Conservation (phyloP, 2,113 vertebrate species). For the Craseonycteris thonglongyai region DNA sequence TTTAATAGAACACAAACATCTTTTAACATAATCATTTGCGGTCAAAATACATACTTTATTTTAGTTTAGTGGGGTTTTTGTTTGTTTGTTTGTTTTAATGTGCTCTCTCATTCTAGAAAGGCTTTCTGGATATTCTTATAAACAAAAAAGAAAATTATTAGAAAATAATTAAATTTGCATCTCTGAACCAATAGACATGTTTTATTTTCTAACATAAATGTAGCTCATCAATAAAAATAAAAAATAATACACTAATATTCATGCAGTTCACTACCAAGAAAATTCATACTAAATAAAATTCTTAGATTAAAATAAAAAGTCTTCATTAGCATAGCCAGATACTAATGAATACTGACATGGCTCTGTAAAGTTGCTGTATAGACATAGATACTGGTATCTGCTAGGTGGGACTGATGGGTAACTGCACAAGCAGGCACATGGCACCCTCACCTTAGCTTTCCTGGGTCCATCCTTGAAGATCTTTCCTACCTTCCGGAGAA, state of each 20-base stretch:
- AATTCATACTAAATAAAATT: neutral
- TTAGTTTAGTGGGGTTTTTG: too few relatives aligned
- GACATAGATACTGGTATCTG: neutral
- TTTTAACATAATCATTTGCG: neutral
- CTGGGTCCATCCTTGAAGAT: neutral
- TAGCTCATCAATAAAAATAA: neutral
- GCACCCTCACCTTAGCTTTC: neutral
- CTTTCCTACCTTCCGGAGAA: neutral
- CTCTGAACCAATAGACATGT: neutral
- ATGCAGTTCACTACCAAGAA: neutral
- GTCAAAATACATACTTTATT: neutral
- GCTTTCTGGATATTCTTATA: neutral
- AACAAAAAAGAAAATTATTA: neutral
- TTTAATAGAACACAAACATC: neutral
- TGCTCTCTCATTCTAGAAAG: neutral
- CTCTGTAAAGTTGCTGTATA: neutral
- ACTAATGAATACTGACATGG: neutral
- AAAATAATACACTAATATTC: neutral
- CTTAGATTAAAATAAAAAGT: neutral
- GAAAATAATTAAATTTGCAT: neutral
- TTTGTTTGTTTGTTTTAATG: neutral
- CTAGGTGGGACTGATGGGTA: neutral
- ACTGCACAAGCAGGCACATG: neutral
- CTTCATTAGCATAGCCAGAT: neutral
- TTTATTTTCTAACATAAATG: neutral